Evolutionary conservation across 2,113 vertebrate species (phyloP).

Genomic region (Vanacampus margaritifer): DNA sequence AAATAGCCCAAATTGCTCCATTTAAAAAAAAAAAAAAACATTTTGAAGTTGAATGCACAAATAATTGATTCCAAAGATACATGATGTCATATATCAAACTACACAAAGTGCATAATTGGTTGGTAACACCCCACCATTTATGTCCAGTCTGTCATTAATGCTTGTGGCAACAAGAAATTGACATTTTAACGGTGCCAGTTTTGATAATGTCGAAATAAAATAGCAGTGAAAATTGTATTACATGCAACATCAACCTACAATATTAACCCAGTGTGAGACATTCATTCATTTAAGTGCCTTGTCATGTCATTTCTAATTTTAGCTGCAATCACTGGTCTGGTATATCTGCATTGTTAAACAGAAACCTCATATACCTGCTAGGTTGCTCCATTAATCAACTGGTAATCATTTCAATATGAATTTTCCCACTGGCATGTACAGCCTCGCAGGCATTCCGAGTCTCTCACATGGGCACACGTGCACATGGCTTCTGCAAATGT

Average conservation of each 20-base stretch:
- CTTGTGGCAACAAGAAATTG: not conserved
- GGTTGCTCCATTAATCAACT: slow-evolving; percentile 57
- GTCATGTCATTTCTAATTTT: slow-evolving; percentile 53
- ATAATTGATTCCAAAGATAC: slow-evolving; percentile 30
- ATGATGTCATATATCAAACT: slow-evolving; percentile 22
- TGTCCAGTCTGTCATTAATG: not conserved
- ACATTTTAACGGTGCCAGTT: slow-evolving; percentile 11
- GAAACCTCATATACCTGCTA: slow-evolving; percentile 57
- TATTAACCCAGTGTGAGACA: slow-evolving; percentile 8
- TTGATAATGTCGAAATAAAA: slow-evolving; percentile 13
- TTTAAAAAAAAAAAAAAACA: slow-evolving; percentile 48
- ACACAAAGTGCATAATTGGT: slow-evolving; percentile 12
- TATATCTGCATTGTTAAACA: slow-evolving; percentile 59
- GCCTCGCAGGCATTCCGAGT: slow-evolving; percentile 34
- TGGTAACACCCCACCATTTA: slow-evolving; percentile 8
- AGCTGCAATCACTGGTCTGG: slow-evolving; percentile 58
- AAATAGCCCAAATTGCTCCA: slow-evolving; percentile 61
- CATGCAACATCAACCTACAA: slow-evolving; percentile 16
- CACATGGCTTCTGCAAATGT: slow-evolving; percentile 2
- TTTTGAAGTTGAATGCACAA: slow-evolving; percentile 48
- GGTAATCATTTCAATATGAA: slow-evolving; percentile 51
- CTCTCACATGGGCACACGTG: slow-evolving; percentile 20
- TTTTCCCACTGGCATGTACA: slow-evolving; percentile 44
- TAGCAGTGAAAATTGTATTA: slow-evolving; percentile 2
- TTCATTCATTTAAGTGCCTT: slow-evolving; percentile 34